phyloP scores from a whole-genome alignment of 2,888 invertebrate genomes.

The Argyresthia goedartella region DNA sequence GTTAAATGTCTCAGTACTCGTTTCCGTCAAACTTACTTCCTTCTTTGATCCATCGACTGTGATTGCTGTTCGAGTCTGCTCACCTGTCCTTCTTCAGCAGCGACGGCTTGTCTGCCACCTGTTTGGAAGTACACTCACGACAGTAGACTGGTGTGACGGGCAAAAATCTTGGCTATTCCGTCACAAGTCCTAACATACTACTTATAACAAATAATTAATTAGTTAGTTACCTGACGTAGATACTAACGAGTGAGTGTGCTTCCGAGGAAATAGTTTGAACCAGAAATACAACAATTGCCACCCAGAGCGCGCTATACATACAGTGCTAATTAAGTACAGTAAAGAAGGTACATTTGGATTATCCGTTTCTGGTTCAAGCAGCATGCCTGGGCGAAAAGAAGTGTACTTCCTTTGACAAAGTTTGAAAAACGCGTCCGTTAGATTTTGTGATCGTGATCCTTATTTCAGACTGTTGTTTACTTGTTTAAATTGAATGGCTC shows the following conservation, averaged over 20 bases:
- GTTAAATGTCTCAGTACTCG: constrained; percentile 46
- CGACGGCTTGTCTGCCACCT: constrained; percentile 23
- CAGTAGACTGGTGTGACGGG: too few relatives aligned
- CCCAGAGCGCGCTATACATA: constrained; percentile 3
- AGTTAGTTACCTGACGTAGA: too few relatives aligned
- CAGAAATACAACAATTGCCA: constrained; percentile 17
- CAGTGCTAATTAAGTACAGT: neutral
- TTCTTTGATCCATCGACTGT: constrained; percentile 51
- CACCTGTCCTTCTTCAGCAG: constrained; percentile 14
- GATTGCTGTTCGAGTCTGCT: constrained; percentile 40
- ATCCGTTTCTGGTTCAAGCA: constrained; percentile 47
- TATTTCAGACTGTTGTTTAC: constrained; percentile 48
- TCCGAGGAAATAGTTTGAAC: constrained; percentile 39
- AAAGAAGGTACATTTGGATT: neutral
- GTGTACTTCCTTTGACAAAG: constrained; percentile 27
- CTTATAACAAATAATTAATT: neutral
- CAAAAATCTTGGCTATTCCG: too few relatives aligned
- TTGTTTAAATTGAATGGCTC: constrained; percentile 47
- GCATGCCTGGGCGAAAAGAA: constrained; percentile 68
- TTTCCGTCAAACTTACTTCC: constrained; percentile 42
- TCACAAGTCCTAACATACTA: neutral
- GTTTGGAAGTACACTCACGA: constrained; percentile 32
- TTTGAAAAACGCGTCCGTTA: constrained; percentile 26
- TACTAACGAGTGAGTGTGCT: too few relatives aligned
- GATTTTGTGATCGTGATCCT: constrained; percentile 48